Evolutionary conservation across 2,113 vertebrate genomes (phyloP), one percentile per base, ranked within the genome.

Genomic region (Neoarius graeffei): DNA sequence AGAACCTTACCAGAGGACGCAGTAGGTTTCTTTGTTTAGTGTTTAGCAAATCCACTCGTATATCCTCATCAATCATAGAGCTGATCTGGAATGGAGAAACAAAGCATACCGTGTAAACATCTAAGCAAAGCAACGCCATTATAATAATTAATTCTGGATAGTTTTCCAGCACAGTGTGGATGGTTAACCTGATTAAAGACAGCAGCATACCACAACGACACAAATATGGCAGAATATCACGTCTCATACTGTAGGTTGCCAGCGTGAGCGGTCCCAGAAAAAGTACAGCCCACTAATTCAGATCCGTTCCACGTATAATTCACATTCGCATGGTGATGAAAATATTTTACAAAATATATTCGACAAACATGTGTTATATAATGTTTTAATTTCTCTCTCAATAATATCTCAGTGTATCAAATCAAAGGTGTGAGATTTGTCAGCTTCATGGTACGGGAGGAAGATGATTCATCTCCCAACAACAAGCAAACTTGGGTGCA

Each of bases 1-100:
- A 90, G 88, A 87, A 77, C 67, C 95, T 96, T 94, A 96, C 94
- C 93, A 86, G 93, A 88, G 92, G 93, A 92, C 89, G 92, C 91
- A 91, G 92, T 81, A 91, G 84, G 89, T 89, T 93, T 91, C 92
- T 89, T 92, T 91, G 90, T 93, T 95, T 91, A 91, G 91, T 92
- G 84, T 91, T 86, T 89, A 91, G 91, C 90, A 89, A 93, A 94
- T 93, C 91, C 2, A 92, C 89, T 91, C 89, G 90, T 91, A 93
- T 94, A 93, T 94, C 94, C 92, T 95, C 94, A 94, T 95, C 94
- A 94, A 96, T 95, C 94, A 94, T 90, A 90, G 88, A 91, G 88
- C 30, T 54, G 76, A 84, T 92, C 95, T 95, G 81, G 92, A 94
- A 95, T 86, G 85, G 92, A 90, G 93, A 89, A 90, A 90, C 92